phyloP scores from a whole-genome alignment of 2,113 vertebrate genomes.

The Turdus rufiventris region DNA sequence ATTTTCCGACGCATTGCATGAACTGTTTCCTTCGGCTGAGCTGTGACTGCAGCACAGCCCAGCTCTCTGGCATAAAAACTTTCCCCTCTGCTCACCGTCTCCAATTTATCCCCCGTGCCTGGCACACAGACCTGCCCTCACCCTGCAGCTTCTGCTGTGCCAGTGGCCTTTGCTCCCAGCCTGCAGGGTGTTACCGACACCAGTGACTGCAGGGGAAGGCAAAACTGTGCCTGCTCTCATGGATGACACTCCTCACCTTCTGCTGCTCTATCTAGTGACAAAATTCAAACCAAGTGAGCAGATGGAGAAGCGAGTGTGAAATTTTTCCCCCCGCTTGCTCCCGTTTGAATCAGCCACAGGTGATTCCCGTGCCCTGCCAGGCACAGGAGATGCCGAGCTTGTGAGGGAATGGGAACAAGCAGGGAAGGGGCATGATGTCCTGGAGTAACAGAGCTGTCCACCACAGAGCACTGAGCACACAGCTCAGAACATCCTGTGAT shows the following conservation, averaged over 20 bases:
- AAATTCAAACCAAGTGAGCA: background rate
- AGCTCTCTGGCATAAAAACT: background rate
- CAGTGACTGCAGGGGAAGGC: background rate
- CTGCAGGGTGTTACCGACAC: background rate
- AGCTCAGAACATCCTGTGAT: background rate
- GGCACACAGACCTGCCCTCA: background rate
- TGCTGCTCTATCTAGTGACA: background rate
- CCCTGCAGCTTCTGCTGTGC: background rate
- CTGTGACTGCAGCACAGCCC: background rate
- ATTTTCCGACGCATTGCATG: fast-evolving
- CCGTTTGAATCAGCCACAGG: background rate
- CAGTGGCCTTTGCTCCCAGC: background rate
- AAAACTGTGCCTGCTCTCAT: background rate
- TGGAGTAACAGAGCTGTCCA: background rate
- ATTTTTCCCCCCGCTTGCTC: background rate
- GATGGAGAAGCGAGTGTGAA: background rate
- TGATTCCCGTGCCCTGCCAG: background rate
- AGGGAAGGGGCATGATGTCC: background rate
- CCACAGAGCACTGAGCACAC: background rate
- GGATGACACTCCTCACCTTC: background rate
- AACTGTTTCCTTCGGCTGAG: background rate
- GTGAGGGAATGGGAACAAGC: background rate
- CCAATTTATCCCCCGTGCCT: background rate
- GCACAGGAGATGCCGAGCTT: background rate
- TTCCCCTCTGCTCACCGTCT: background rate